phyloP scores from a whole-genome alignment of 2,113 vertebrate genomes.

The Myanophis thanlyinensis region DNA sequence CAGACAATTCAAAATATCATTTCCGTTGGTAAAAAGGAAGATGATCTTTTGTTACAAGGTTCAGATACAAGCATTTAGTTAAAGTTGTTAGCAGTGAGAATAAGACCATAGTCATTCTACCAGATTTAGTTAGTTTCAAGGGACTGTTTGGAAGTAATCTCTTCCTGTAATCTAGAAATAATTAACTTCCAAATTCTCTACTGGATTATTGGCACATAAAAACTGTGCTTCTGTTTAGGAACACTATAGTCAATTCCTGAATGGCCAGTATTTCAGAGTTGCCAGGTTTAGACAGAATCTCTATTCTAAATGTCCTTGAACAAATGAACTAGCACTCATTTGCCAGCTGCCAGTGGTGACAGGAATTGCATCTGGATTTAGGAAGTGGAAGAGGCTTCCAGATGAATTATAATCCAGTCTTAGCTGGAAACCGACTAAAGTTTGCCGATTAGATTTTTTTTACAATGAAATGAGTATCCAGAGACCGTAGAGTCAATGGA shows the following conservation, averaged over 20 bases:
- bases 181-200: constrained; percentile 30
- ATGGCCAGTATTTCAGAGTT: constrained; percentile 47
- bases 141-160: constrained; percentile 2
- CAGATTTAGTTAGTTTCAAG: not conserved
- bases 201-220: constrained; percentile 31
- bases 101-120: not conserved
- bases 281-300: constrained; percentile 40
- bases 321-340: constrained; percentile 54
- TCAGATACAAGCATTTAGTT: not conserved
- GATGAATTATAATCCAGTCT: constrained; percentile 45
- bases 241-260: constrained; percentile 12
- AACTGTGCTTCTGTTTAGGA: constrained; percentile 29
- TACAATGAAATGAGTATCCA: not conserved
- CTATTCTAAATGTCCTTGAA: constrained; percentile 51
- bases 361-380: constrained; percentile 40
- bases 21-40: not conserved
- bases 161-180: constrained; percentile 21
- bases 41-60: not conserved
- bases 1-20: not conserved
- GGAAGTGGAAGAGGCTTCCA: constrained; percentile 50
- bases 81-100: not conserved
- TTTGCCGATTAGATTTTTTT: not conserved
- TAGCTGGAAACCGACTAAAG: not conserved
- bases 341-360: constrained; percentile 46
- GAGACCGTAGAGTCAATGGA: not conserved